Conservation (phyloP, 2,113 vertebrate species). For the Dolichallabes microphthalmus region DNA sequence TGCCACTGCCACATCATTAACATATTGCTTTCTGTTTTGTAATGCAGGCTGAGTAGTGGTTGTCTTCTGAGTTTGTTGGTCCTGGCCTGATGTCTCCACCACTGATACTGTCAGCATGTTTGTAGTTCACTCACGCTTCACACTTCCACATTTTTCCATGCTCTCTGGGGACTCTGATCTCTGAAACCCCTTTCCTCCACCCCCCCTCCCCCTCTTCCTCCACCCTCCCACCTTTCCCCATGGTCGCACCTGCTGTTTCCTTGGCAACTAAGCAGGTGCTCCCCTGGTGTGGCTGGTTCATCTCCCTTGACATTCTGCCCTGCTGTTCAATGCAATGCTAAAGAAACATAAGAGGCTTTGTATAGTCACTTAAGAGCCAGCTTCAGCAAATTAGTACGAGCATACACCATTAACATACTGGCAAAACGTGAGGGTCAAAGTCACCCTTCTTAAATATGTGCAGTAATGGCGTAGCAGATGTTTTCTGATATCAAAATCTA, state of each 20-base stretch:
- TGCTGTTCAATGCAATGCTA: conserved; percentile 24
- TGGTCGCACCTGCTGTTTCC: conserved; percentile 57
- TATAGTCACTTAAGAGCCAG: conserved; percentile 21
- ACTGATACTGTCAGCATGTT: conserved; percentile 42
- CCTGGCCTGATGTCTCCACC: conserved; percentile 21
- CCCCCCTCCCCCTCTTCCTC: not conserved
- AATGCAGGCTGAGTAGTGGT: conserved; percentile 21
- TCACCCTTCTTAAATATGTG: conserved; percentile 34
- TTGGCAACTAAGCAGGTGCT: conserved; percentile 57
- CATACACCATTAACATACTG: conserved; percentile 42
- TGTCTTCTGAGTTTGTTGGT: conserved; percentile 18
- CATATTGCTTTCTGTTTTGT: conserved; percentile 22
- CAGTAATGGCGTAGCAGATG: conserved; percentile 14
- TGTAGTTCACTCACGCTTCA: conserved; percentile 50
- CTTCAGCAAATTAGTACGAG: conserved; percentile 30
- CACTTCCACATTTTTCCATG: conserved; percentile 46
- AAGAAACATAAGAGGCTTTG: conserved; percentile 37
- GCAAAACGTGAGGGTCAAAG: conserved; percentile 29
- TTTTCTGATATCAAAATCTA: conserved; percentile 6
- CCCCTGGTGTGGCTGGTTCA: conserved; percentile 44
- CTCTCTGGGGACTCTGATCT: conserved; percentile 54
- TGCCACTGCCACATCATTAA: conserved; percentile 10
- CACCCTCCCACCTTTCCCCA: not conserved
- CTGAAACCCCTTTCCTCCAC: conserved; percentile 30
- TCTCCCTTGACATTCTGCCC: conserved; percentile 40